Conservation (phyloP, 1,140 invertebrate species). For the Calycopis cecrops region DNA sequence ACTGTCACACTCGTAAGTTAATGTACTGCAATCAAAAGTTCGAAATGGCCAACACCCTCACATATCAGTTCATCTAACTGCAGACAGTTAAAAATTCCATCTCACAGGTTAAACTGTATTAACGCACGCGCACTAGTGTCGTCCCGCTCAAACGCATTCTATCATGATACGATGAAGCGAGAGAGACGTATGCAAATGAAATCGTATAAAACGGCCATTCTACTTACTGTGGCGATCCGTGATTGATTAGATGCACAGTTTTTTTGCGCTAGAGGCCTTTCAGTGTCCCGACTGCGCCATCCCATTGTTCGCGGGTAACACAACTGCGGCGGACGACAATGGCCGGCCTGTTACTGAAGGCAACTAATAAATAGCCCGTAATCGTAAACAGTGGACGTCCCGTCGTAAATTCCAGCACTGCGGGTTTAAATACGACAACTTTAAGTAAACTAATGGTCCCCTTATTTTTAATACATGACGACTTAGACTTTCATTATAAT, state of each 20-base stretch:
- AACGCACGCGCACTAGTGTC: slow-evolving; percentile 49
- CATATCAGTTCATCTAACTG: slow-evolving; percentile 12
- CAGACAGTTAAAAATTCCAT: slow-evolving; percentile 51
- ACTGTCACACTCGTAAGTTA: no score
- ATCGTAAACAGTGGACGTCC: slow-evolving; percentile 30
- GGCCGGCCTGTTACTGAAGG: slow-evolving; percentile 27
- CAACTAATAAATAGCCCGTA: slow-evolving; percentile 39
- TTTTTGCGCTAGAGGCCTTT: slow-evolving; percentile 39
- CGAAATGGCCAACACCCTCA: no score
- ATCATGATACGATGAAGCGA: slow-evolving; percentile 19
- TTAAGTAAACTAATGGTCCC: no score
- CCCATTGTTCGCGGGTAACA: slow-evolving; percentile 42
- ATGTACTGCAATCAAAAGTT: no score
- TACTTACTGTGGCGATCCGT: slow-evolving; percentile 42
- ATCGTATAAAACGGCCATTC: slow-evolving; percentile 41
- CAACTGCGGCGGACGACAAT: slow-evolving; percentile 28
- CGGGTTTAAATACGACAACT: slow-evolving; percentile 15
- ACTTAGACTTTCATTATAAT: no score
- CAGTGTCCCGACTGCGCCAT: slow-evolving; percentile 32
- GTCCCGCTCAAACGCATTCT: slow-evolving; percentile 28
- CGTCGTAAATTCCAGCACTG: slow-evolving; percentile 30
- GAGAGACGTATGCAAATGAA: slow-evolving; percentile 48
- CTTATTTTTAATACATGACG: no score
- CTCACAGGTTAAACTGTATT: slow-evolving; percentile 54
- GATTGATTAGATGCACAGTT: slow-evolving; percentile 68